phyloP scores from a whole-genome alignment of 2,113 vertebrate species.

The Neoarius graeffei region DNA sequence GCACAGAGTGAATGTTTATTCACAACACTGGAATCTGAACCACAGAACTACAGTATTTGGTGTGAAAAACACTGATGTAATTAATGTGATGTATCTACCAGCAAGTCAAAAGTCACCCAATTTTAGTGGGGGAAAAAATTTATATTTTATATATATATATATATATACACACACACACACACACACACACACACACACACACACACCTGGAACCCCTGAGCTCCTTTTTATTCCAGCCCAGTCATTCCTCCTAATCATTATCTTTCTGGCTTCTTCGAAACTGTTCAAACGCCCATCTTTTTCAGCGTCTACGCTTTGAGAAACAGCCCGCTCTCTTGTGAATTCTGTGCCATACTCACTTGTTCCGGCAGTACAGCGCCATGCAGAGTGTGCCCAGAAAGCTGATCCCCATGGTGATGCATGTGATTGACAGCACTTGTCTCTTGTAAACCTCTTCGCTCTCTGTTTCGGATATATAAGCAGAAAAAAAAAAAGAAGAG shows the following conservation, averaged over 20 bases:
- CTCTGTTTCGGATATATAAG: constrained; percentile 77
- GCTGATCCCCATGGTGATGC: constrained; percentile 92
- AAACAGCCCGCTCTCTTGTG: constrained; percentile 3
- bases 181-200: neutral
- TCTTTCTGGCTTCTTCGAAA: constrained; percentile 16
- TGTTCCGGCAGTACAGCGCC: constrained; percentile 95
- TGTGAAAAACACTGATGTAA: neutral
- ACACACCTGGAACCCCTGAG: neutral
- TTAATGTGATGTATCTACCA: neutral
- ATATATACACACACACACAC: too few relatives aligned
- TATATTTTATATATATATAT: too few relatives aligned
- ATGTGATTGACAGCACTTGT: constrained; percentile 95
- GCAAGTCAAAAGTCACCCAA: neutral
- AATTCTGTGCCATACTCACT: constrained; percentile 72
- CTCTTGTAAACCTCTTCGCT: constrained; percentile 95
- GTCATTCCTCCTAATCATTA: constrained; percentile 17
- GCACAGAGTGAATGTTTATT: neutral
- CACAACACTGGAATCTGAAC: too few relatives aligned
- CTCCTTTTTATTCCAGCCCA: neutral
- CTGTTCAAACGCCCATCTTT: neutral
- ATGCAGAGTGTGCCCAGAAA: constrained; percentile 91
- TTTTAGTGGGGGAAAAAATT: neutral
- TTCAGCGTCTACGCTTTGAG: constrained; percentile 9
- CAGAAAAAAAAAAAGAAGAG: constrained; percentile 18
- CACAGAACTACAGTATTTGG: too few relatives aligned